Evolutionary conservation across 2,113 vertebrate genomes (phyloP), one percentile per base, ranked within the genome.

Genomic region (Vulpes ferrilata): DNA sequence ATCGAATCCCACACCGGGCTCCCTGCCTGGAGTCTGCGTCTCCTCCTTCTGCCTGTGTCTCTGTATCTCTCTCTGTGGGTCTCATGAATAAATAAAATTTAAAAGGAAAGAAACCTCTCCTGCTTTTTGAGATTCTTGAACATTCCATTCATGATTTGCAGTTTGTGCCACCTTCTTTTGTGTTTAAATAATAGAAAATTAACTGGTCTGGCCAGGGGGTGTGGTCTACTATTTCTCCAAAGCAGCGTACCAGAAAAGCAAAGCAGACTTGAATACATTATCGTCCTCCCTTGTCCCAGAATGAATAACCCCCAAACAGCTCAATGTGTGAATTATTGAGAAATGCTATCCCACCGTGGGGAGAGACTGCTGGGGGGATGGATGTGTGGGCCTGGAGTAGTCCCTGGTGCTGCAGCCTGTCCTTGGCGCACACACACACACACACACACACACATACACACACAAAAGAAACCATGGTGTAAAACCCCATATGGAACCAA

Each of bases 111-210:
- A 43, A 43, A 43, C 43, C 43, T 65, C 86, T 35, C 23, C 55
- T 53, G 12, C 2, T 43, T 69, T 55, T 74, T 88, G n/a, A 65
- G 53, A 83, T 5, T 94, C 20, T 84, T 88, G 8, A 93, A 51
- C 79, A 92, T 48, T 84, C 3, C 8, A 65, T 81, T 89, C 16
- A 38, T 53, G 55, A 74, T 65, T 94, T 90, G 86, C 15, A 67
- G 32, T 84, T 76, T 94, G 11, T 92, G 80, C 20, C 43, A 22
- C 22, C 43, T 65, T 27, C 11, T 95, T 95, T 27, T 78, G 7
- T 48, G 30, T 59, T 80, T 96, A 71, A 69, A 69, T 88, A 92
- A 78, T 16, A 92, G 78, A 79, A 74, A 93, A 82, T n/a, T 62
- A 69, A 82, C 13, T 16, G 65, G 1, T 80, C 43, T 89, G n/a